Evolutionary conservation across 2,113 vertebrate genomes (phyloP).

Genomic region (Mystacornis crossleyi): DNA sequence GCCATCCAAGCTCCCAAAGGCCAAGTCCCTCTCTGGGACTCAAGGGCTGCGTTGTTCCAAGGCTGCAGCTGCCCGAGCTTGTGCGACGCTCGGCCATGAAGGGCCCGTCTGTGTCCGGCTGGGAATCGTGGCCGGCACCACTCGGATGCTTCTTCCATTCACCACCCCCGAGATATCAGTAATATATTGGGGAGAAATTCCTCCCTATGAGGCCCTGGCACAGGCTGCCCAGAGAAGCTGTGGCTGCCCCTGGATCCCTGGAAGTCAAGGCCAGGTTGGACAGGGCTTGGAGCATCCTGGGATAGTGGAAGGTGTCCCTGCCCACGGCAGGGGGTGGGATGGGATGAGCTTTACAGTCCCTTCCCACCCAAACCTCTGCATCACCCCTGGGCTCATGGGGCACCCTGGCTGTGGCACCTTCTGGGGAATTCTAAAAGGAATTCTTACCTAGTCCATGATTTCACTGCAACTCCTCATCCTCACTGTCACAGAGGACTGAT

Average conservation of each 20-base stretch:
- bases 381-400: neutral
- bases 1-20: neutral
- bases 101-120: neutral
- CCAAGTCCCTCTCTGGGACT: neutral
- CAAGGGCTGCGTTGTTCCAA: neutral
- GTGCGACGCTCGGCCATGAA: neutral
- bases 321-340: neutral
- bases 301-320: neutral
- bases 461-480: neutral
- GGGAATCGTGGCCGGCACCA: neutral
- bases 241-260: neutral
- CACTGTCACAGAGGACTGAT: fast-evolving
- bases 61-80: neutral
- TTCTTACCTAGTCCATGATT: neutral
- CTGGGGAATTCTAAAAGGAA: neutral
- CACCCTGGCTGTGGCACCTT: fast-evolving
- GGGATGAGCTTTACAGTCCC: neutral
- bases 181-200: fast-evolving
- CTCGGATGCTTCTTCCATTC: neutral
- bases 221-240: neutral
- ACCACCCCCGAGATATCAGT: fast-evolving
- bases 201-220: neutral
- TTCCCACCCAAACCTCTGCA: neutral
- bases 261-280: neutral
- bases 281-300: fast-evolving